Evolutionary conservation across 2,888 invertebrate genomes (phyloP), one percentile per base, ranked within the genome.

Genomic region (Drosophila ezoana): DNA sequence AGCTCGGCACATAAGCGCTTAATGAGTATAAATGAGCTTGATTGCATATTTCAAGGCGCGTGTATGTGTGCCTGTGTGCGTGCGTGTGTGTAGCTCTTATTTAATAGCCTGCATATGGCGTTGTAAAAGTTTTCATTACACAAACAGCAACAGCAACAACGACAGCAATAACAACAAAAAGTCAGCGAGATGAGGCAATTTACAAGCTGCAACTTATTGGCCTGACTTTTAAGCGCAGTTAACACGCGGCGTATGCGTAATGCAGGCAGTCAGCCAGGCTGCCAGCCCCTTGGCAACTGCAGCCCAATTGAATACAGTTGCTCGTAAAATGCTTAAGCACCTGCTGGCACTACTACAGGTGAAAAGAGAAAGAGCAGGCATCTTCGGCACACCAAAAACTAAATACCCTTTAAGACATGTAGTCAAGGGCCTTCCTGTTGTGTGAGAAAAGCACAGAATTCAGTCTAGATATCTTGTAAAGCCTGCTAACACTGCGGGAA

Each of bases 41-140:
- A 85, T 85, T 88, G 84, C 87, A 85, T 89, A 89, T 88, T 80
- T 84, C 81, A 75, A 63, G 76, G 80, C 72, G 63, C 44, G 67
- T 52, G 58, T 60, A 65, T 47, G 56, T 53, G 49, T 37, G n/a
- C 43, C 16, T 10, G 35, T 45, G 45, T 45, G 16, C 11, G 62
- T 33, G 43, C 45, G 57, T 47, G 41, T n/a, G 49, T 32, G 40
- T 59, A 60, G 71, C 51, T 79, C 62, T 81, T 87, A 88, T 83
- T 88, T 88, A 86, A 86, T 86, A 86, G 89, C 84, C 78, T 86
- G 89, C 84, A 88, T 84, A 83, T 88, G 89, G 84, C 89, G 87
- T 84, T 83, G 83, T 88, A 88, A 88, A 88, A 88, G 83, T 83
- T 83, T 83, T 82, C 86, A 83, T 88, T 83, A 86, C 86, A 86